phyloP scores from a whole-genome alignment of 2,113 vertebrate species.

The Tupaia tana region DNA sequence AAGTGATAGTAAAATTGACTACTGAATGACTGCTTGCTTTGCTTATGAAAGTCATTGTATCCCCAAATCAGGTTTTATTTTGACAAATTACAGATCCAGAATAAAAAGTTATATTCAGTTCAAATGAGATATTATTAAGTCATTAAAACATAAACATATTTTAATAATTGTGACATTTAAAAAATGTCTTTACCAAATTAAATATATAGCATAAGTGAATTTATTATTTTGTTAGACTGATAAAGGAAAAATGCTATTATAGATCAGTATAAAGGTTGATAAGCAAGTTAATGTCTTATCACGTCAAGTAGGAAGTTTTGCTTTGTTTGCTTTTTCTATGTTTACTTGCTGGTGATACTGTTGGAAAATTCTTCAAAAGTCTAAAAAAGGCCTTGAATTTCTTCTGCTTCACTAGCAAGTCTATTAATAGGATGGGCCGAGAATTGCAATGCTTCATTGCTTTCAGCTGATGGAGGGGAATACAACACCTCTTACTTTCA shows the following conservation, averaged over 20 bases:
- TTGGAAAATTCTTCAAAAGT: constrained; percentile 74
- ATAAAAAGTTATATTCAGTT: background rate
- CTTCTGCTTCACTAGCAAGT: constrained; percentile 81
- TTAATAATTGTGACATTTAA: background rate
- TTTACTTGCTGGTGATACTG: constrained; percentile 66
- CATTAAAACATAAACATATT: background rate
- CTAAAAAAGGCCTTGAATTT: constrained; percentile 81
- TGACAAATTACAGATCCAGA: background rate
- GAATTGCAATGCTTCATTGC: constrained; percentile 81
- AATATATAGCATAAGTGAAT: background rate
- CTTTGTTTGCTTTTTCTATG: constrained; percentile 70
- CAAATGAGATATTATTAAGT: background rate
- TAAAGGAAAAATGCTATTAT: background rate
- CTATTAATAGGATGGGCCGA: constrained; percentile 82
- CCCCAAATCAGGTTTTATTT: background rate
- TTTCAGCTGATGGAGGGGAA: constrained; percentile 80
- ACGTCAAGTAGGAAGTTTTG: constrained; percentile 64
- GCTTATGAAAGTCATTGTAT: background rate
- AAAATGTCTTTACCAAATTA: background rate
- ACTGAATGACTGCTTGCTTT: background rate
- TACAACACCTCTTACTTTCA: constrained; percentile 77
- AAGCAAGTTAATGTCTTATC: constrained; percentile 9
- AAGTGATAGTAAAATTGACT: background rate
- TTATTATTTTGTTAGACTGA: background rate
- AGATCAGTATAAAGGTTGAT: constrained; percentile 2